Base-by-base conservation (phyloP, 2,797 vertebrate species). In the Melanotaenia nigrans region DNA sequence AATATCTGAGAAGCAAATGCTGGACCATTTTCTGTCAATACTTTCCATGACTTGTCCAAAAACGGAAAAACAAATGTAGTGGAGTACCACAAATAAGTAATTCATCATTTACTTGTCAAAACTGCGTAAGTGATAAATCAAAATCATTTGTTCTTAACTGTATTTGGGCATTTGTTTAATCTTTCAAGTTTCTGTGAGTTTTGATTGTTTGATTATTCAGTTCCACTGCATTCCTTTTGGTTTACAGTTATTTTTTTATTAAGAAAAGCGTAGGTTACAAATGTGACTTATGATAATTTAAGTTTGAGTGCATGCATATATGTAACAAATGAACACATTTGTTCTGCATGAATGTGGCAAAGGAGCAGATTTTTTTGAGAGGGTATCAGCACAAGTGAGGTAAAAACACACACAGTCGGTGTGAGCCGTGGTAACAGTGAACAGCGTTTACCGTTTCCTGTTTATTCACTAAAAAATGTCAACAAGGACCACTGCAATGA, bases 341-440 rank as follows among this genome's bases (percentile, higher is more conserved):
- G 55, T 61, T 64, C 40, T 47, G 64, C 3, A 6, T 30, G 42
- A 20, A 65, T 36, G 60, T 36, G 69, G 18, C 65, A 28, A 79
- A 56, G 49, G 18, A 59, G 56, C 49, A 57, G 36, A 57, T 71
- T 64, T 80, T 45, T 47, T 9, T 2, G 18, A 45, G 16, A 8
- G 1, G 5, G 45, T 18, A n/a, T 47, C 45, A 47, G 45, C 45
- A n/a, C 45, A n/a, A 47, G n/a, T 47, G 45, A 20, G 45, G 58
- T 35, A n/a, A 66, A 78, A 57, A 71, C 59, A 84, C 71, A 86
- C 56, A 60, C 63, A 62, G 57, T 61, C 20, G 3, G 14, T 55
- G 3, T 16, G 53, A 55, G 13, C 53, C 6, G 53, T 63, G 68
- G 54, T 49, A 22, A 32, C 47, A 33, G 62, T 53, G 22, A 75